Percentiles rank a stretch among this genome's conserved stretches.
Conservation (phyloP, 2,888 invertebrate genomes). For the Apodemia mormo region DNA sequence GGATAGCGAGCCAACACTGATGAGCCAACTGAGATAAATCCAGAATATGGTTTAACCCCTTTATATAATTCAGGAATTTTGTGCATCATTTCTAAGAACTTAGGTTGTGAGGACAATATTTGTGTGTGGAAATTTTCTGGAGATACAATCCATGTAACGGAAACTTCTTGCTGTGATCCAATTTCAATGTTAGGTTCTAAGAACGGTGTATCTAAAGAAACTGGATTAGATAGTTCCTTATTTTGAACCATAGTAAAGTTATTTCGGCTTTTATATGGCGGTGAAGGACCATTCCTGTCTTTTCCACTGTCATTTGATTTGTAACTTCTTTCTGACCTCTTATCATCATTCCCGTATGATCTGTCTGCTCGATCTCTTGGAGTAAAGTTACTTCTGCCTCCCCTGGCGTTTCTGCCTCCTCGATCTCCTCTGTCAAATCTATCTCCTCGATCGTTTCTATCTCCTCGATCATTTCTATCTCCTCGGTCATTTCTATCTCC, state of each 20-base stretch:
- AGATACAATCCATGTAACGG: constrained; percentile 88
- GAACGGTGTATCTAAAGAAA: constrained; percentile 74
- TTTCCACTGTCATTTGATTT: constrained; percentile 52
- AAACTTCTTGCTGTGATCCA: constrained; percentile 80
- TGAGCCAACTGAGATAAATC: constrained; percentile 78
- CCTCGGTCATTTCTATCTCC: constrained; percentile 41
- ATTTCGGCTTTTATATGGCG: constrained; percentile 56
- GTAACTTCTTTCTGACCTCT: constrained; percentile 56
- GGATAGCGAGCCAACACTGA: constrained; percentile 87
- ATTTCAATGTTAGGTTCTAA: constrained; percentile 66
- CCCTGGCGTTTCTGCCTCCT: constrained; percentile 37
- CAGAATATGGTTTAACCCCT: constrained; percentile 66
- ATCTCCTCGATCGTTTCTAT: constrained; percentile 44
- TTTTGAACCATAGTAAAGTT: constrained; percentile 61
- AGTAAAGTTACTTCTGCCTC: constrained; percentile 56
- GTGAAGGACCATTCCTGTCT: constrained; percentile 50
- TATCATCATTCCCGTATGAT: constrained; percentile 49
- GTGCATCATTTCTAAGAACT: constrained; percentile 86
- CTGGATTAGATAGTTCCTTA: constrained; percentile 68
- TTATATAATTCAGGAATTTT: constrained; percentile 86
- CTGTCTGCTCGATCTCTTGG: constrained; percentile 63
- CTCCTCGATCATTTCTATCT: constrained; percentile 33
- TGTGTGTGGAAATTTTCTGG: constrained; percentile 88
- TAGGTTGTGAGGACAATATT: constrained; percentile 68
- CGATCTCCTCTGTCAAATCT: constrained; percentile 28